Evolutionary conservation across 2,888 invertebrate genomes (phyloP).

Genomic region (Drosophila melanosoma): DNA sequence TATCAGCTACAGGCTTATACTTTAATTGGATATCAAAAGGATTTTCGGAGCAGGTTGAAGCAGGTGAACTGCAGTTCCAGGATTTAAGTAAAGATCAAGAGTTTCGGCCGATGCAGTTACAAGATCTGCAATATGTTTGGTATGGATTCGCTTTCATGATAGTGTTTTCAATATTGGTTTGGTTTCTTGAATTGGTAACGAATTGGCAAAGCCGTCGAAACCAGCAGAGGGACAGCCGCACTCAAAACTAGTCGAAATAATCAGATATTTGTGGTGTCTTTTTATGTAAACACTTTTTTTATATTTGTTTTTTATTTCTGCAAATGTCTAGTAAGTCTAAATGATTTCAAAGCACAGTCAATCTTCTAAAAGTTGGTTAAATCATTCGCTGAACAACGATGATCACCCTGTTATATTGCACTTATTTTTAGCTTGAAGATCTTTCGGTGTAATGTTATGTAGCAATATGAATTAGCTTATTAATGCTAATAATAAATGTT

Average conservation of each 20-base stretch:
- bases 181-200: slow-evolving; percentile 50
- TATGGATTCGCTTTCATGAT: slow-evolving; percentile 67
- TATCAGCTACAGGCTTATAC: slow-evolving; percentile 62
- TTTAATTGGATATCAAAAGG: slow-evolving; percentile 61
- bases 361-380: neutral
- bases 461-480: too few relatives aligned
- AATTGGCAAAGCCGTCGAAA: slow-evolving; percentile 7
- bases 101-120: slow-evolving; percentile 70
- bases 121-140: slow-evolving; percentile 75
- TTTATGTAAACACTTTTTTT: neutral
- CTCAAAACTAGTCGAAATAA: neutral
- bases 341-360: neutral
- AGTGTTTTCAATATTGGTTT: slow-evolving; percentile 50
- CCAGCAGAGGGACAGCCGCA: neutral
- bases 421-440: too few relatives aligned
- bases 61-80: slow-evolving; percentile 57
- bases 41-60: slow-evolving; percentile 70
- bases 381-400: neutral
- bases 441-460: too few relatives aligned
- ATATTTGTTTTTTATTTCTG: neutral
- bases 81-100: slow-evolving; percentile 63
- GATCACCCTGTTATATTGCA: too few relatives aligned
- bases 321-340: neutral
- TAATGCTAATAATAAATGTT: neutral
- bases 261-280: neutral